Evolutionary conservation across 2,888 invertebrate species (phyloP), one percentile per base, ranked within the genome.

Genomic region (Parnassius apollo): DNA sequence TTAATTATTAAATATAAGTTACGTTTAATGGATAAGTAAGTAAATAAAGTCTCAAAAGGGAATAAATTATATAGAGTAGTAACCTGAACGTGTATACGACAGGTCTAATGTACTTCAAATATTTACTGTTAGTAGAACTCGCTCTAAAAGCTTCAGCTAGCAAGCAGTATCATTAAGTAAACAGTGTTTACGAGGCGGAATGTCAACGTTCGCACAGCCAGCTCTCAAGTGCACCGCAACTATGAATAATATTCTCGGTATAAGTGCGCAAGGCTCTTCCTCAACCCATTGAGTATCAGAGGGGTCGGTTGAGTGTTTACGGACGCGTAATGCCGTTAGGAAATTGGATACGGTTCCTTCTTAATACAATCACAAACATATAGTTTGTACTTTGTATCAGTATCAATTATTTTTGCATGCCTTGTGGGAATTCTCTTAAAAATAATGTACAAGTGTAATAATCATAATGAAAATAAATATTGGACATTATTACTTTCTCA

Each of bases 91-190:
- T 18, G 18, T 18, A 18, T 18, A 18, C 18, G 18, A 18, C 18
- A 18, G 0, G 18, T 18, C 18, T 18, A 18, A 18, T 18, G 18
- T 18, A 48, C 12, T 3, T 48, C 2, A 2, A 3, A 48, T 13
- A n/a, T n/a, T 48, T n/a, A 48, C 11, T 1, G 48, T 48, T 1
- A 2, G 3, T 45, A 45, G 12, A 45, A 3, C 18, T 18, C 45
- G 11, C 48, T 48, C 12, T 48, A n/a, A n/a, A 48, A n/a, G 48
- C n/a, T 48, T 8, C 12, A 9, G 0, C 3, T n/a, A 48, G 48
- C 48, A 46, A 46, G 48, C 48, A 8, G n/a, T 48, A 48, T 48
- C 48, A 48, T 48, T 48, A n/a, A 48, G 48, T 13, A 48, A 48
- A 48, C 45, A 45, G 48, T 48, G 4, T 48, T 13, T 11, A 12